Conservation (phyloP, 2,888 invertebrate species). For the Sinohyriopsis cumingii region DNA sequence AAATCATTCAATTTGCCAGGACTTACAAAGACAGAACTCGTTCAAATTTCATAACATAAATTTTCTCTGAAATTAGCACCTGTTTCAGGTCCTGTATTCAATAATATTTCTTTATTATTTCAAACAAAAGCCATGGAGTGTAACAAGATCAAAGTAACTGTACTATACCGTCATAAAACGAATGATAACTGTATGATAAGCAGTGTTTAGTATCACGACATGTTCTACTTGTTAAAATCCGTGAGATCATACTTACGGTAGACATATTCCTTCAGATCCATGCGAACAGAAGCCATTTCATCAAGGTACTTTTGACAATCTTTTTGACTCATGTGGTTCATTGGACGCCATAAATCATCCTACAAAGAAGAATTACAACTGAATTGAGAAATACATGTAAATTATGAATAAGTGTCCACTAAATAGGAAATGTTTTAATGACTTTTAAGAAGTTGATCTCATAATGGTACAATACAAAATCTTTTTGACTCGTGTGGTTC, state of each 20-base stretch:
- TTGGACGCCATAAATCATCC: slow-evolving; percentile 90
- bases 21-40: too few species aligned
- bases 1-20: too few species aligned
- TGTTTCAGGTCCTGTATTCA: too few species aligned
- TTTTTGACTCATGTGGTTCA: slow-evolving; percentile 83
- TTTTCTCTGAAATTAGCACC: too few species aligned
- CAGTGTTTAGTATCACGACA: background rate
- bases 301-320: slow-evolving; percentile 81
- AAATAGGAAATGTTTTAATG: background rate
- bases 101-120: too few species aligned
- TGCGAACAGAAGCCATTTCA: slow-evolving; percentile 82
- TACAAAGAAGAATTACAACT: slow-evolving; percentile 57
- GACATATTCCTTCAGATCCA: slow-evolving; percentile 77
- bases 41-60: too few species aligned
- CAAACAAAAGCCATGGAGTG: too few species aligned
- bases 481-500: slow-evolving; percentile 84
- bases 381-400: background rate
- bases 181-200: too few species aligned
- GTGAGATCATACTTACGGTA: slow-evolving; percentile 42
- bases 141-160: too few species aligned
- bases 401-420: background rate
- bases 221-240: background rate
- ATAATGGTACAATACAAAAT: slow-evolving; percentile 64
- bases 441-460: background rate
- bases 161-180: too few species aligned